phyloP scores from a whole-genome alignment of 2,888 invertebrate species.

The Cancer borealis region DNA sequence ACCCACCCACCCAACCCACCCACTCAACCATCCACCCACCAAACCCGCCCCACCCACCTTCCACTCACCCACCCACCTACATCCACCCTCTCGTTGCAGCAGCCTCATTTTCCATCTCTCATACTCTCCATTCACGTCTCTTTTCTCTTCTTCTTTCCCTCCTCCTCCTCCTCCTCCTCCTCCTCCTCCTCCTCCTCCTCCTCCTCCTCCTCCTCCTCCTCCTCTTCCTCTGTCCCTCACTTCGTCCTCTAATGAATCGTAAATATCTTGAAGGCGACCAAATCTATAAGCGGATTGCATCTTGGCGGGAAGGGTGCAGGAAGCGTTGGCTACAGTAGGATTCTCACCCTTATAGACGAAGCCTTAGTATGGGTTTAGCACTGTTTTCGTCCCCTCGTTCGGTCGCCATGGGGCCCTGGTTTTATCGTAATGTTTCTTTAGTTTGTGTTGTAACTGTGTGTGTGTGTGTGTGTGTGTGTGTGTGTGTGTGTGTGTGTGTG shows the following conservation, averaged over 20 bases:
- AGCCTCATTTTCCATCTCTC: background rate
- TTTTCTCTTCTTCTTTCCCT: background rate
- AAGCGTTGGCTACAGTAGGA: background rate
- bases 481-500: background rate
- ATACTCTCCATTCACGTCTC: background rate
- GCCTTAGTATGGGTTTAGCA: background rate
- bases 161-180: background rate
- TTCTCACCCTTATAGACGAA: background rate
- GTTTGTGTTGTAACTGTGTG: background rate
- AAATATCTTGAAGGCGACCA: conserved; percentile 25
- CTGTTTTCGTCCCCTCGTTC: background rate
- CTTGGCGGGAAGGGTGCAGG: background rate
- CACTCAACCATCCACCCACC: background rate
- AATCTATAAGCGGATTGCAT: conserved; percentile 15
- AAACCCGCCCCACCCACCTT: background rate
- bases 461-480: background rate
- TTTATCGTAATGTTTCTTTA: background rate
- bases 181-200: conserved; percentile 2
- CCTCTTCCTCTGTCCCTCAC: background rate
- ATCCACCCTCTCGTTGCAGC: background rate
- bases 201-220: background rate
- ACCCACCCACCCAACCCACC: background rate
- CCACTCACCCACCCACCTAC: background rate
- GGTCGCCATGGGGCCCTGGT: background rate
- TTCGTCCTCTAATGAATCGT: conserved; percentile 27